A percentile compares a stretch with the other conserved stretches of the same genome.
These are phyloP conservation scores for Patella caerulea DNA, from an alignment of 2,888 invertebrate species.

Conservation along the genomic window DNA sequence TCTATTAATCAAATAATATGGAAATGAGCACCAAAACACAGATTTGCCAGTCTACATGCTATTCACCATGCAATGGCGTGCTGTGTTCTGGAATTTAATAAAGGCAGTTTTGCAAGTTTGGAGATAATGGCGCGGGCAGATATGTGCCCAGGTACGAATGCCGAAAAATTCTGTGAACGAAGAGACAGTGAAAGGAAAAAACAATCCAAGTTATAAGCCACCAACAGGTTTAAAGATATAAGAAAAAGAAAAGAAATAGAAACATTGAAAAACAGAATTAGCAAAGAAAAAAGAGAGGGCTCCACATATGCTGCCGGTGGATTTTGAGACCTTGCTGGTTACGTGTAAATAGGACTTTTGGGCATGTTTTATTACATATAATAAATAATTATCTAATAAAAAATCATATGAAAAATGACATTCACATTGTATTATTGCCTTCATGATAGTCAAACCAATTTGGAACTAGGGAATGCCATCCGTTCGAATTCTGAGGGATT, in stretches of 20 bases:
- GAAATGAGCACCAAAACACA: neutral
- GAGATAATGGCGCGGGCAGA: neutral
- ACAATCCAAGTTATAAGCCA: neutral
- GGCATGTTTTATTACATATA: too few species aligned
- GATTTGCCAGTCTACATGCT: neutral
- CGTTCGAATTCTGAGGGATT: too few species aligned
- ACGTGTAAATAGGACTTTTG: too few species aligned
- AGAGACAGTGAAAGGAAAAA: neutral
- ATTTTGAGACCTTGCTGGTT: neutral
- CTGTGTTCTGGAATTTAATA: neutral
- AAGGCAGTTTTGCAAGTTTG: neutral
- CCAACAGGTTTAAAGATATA: neutral
- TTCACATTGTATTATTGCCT: too few species aligned
- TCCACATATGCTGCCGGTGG: neutral
- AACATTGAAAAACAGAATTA: neutral
- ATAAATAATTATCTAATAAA: too few species aligned
- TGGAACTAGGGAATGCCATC: too few species aligned
- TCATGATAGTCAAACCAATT: too few species aligned
- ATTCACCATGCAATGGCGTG: neutral
- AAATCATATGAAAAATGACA: too few species aligned
- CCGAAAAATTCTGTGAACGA: neutral
- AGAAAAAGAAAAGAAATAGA: neutral
- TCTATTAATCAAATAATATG: slow-evolving; percentile 1
- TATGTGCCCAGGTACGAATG: neutral
- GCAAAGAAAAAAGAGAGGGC: neutral